Percentiles rank a stretch among this genome's conserved stretches.
These are phyloP conservation scores for Agelas oroides DNA, from an alignment of 37 sponge, comb jelly and placozoan genomes.

Conservation along the genomic window DNA sequence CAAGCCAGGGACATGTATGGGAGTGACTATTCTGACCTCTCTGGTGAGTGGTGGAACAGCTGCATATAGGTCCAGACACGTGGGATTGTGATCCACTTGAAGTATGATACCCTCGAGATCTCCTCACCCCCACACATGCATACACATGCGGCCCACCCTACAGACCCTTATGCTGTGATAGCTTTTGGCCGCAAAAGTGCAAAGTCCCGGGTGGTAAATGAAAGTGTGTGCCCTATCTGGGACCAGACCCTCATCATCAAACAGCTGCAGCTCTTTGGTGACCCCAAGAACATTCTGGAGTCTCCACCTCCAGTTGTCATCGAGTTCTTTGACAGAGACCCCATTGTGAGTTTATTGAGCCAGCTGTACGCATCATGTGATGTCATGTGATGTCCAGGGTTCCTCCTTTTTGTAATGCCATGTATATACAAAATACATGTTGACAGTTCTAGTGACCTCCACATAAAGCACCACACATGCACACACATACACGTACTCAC, in stretches of 20 bases:
- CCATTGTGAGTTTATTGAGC: slow-evolving; percentile 66
- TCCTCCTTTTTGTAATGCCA: too few species aligned
- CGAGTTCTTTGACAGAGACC: slow-evolving; percentile 96
- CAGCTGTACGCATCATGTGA: too few species aligned
- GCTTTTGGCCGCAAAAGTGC: slow-evolving; percentile 79
- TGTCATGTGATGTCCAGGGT: too few species aligned
- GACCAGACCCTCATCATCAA: slow-evolving; percentile 95
- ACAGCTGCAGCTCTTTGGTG: slow-evolving; percentile 87
- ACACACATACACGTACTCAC: not conserved
- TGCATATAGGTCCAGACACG: too few species aligned
- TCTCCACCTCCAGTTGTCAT: slow-evolving; percentile 81
- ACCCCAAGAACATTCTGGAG: slow-evolving; percentile 61
- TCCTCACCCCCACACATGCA: too few species aligned
- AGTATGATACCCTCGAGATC: too few species aligned
- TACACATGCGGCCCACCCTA: not conserved
- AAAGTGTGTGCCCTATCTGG: slow-evolving; percentile 97
- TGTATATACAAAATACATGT: not conserved
- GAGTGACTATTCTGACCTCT: slow-evolving; percentile 93
- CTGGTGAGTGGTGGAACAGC: too few species aligned
- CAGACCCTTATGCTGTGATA: slow-evolving; percentile 91
- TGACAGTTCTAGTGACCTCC: not conserved
- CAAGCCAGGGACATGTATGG: slow-evolving; percentile 95
- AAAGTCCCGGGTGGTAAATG: slow-evolving; percentile 71
- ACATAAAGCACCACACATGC: not conserved
- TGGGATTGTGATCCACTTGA: too few species aligned